Evolutionary conservation across 2,797 vertebrate species (phyloP).

Genomic region (Macrochelys suwanniensis): DNA sequence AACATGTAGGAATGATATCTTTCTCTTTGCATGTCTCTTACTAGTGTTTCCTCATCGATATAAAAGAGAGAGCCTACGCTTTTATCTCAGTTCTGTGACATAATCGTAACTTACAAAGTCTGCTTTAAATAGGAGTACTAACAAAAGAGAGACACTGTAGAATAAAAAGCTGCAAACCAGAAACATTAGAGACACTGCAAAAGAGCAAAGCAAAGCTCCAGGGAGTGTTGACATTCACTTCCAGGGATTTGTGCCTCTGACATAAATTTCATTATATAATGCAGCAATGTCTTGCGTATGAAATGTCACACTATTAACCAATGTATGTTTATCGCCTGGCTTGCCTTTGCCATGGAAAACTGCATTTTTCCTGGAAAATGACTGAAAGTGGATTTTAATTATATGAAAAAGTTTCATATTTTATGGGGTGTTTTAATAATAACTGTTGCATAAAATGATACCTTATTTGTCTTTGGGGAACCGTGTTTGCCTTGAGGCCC

Average conservation of each 20-base stretch:
- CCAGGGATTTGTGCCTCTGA: neutral
- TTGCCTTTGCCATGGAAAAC: neutral
- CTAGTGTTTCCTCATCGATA: neutral
- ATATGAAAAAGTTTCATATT: neutral
- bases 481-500: neutral
- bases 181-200: neutral
- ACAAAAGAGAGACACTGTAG: neutral
- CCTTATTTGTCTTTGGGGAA: neutral
- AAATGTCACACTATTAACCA: neutral
- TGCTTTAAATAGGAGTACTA: neutral
- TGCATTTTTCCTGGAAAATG: neutral
- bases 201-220: neutral
- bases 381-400: accelerated
- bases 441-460: accelerated
- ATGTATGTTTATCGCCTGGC: neutral
- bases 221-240: neutral
- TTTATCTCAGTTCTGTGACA: neutral
- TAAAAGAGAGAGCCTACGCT: neutral
- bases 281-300: neutral
- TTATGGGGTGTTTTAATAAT: neutral
- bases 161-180: neutral
- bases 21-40: neutral
- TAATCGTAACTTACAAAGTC: neutral
- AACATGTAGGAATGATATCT: neutral
- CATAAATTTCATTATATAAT: neutral